Conservation (phyloP, 2,797 vertebrate species). For the Nannoperca australis region DNA sequence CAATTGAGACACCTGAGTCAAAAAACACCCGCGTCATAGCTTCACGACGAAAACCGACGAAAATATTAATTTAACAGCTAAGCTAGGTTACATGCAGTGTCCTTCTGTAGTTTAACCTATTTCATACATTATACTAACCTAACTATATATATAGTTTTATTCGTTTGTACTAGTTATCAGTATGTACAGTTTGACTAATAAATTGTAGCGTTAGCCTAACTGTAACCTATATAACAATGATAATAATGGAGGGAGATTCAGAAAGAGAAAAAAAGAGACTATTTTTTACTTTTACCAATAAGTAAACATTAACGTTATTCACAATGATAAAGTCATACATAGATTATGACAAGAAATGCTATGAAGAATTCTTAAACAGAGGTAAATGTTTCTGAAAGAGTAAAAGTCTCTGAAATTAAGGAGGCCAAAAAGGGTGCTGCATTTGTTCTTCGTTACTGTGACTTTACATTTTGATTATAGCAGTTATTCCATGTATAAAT, state of each 20-base stretch:
- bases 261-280: not conserved
- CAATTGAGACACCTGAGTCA: not conserved
- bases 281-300: not conserved
- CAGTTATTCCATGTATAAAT: not conserved
- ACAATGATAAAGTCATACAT: not conserved
- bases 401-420: not conserved
- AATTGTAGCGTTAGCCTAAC: not conserved
- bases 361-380: not conserved
- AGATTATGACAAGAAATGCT: not conserved
- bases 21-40: slow-evolving; percentile 34
- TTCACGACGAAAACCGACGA: not conserved
- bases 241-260: not conserved
- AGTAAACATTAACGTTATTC: not conserved
- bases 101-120: not conserved
- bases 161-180: not conserved
- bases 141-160: not conserved
- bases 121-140: not conserved
- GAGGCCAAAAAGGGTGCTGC: not conserved
- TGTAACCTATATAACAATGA: not conserved
- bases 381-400: not conserved
- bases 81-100: not conserved
- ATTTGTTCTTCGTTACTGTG: not conserved
- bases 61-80: not conserved
- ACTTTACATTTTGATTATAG: not conserved
- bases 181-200: too few species aligned